Evolutionary conservation across 2,797 vertebrate genomes (phyloP).

Genomic region (Aphelocoma californica): DNA sequence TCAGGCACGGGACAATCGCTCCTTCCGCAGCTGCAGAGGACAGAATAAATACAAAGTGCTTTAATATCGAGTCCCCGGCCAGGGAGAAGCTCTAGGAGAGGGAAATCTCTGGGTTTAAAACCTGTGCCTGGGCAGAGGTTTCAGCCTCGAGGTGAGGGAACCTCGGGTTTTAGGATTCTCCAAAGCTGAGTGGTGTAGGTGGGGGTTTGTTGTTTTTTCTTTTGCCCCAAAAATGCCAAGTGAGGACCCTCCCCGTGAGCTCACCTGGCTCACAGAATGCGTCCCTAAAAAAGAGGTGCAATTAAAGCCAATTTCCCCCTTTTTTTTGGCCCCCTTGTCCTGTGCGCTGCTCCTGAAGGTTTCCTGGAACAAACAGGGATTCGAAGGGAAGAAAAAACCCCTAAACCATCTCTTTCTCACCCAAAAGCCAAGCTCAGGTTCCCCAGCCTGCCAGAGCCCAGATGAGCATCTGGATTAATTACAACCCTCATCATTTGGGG

Average conservation of each 20-base stretch:
- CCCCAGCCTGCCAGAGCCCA: neutral
- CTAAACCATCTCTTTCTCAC: neutral
- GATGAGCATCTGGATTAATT: neutral
- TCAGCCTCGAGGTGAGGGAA: fast-evolving
- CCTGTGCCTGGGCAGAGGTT: fast-evolving
- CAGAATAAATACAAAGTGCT: neutral
- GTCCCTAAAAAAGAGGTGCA: neutral
- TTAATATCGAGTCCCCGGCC: neutral
- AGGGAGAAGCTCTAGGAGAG: neutral
- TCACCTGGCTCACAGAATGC: neutral
- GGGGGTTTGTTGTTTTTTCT: neutral
- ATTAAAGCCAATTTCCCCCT: fast-evolving
- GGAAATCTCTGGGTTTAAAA: fast-evolving
- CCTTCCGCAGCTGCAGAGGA: constrained; percentile 42
- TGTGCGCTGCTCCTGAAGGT: neutral
- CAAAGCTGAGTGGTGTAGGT: fast-evolving
- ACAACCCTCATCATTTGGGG: neutral
- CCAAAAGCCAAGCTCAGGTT: neutral
- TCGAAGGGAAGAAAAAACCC: fast-evolving
- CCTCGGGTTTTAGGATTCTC: neutral
- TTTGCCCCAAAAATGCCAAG: neutral
- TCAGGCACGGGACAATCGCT: constrained; percentile 39
- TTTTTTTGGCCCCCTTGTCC: fast-evolving
- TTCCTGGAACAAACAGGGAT: neutral
- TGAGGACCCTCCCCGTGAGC: neutral